Percentiles rank a stretch among this genome's conserved stretches.
phyloP scores from a whole-genome alignment of 1,140 invertebrate species.

The Saxidomus purpurata region DNA sequence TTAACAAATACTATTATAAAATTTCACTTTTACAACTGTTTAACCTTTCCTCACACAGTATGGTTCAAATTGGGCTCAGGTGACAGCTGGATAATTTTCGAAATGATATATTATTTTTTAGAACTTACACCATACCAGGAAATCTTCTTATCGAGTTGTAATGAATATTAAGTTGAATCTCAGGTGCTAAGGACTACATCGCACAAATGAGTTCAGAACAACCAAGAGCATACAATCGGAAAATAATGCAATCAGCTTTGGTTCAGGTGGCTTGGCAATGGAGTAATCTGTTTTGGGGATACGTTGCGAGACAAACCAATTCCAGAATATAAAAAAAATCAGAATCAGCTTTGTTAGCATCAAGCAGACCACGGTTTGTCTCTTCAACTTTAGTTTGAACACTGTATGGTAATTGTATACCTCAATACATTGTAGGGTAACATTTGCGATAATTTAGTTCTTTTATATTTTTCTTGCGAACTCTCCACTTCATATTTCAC shows the following conservation, averaged over 20 bases:
- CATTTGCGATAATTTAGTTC: no score
- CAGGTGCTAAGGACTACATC: conserved; percentile 5
- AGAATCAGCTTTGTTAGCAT: no score
- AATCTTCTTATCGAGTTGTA: neutral
- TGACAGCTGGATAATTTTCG: neutral
- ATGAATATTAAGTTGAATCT: neutral
- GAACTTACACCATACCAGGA: neutral
- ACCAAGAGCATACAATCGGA: neutral
- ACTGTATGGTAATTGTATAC: no score
- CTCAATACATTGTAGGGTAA: no score
- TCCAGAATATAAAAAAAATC: neutral
- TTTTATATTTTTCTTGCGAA: no score
- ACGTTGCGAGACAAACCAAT: conserved; percentile 9
- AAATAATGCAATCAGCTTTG: conserved; percentile 19
- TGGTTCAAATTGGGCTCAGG: neutral
- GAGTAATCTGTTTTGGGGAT: conserved; percentile 21
- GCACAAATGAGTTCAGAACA: neutral
- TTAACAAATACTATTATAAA: no score
- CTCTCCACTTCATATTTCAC: no score
- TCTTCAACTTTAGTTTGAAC: no score
- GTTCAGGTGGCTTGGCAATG: neutral
- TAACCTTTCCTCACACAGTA: no score
- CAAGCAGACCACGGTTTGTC: no score
- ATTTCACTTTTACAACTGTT: no score
- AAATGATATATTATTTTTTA: conserved; percentile 6